Conservation (phyloP, 2,888 invertebrate genomes). For the Microctonus aethiopoides region DNA sequence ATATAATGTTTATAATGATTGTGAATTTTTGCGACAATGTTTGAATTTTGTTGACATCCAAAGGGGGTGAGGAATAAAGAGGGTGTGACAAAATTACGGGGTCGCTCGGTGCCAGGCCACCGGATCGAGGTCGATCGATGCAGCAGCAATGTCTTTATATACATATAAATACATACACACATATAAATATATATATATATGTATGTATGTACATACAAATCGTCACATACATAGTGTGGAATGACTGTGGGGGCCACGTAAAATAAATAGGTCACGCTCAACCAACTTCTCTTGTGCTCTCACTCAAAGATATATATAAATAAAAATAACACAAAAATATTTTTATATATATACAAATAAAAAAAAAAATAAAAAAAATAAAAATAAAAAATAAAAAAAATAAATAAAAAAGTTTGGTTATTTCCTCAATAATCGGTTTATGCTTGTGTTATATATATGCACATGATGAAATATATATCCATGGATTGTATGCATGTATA, state of each 20-base stretch:
- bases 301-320: not conserved
- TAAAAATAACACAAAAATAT: too few relatives aligned
- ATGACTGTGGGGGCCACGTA: constrained; percentile 2
- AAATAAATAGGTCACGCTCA: constrained; percentile 40
- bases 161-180: constrained; percentile 30
- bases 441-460: too few relatives aligned
- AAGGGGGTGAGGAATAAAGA: constrained; percentile 21
- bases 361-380: too few relatives aligned
- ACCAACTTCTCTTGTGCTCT: not conserved
- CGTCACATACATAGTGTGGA: constrained; percentile 24
- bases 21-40: constrained; percentile 3
- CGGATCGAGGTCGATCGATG: constrained; percentile 66
- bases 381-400: too few relatives aligned
- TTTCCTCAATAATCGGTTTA: not conserved
- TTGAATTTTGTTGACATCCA: constrained; percentile 20
- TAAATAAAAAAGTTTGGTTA: not conserved
- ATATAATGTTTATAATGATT: not conserved
- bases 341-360: not conserved
- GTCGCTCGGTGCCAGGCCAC: constrained; percentile 54
- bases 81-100: constrained; percentile 47
- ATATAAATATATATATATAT: constrained; percentile 20
- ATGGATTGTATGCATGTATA: too few relatives aligned
- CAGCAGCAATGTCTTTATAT: constrained; percentile 50
- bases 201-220: constrained; percentile 18
- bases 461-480: not conserved